Evolutionary conservation across 2,888 invertebrate genomes (phyloP), one percentile per base, ranked within the genome.

Genomic region (Boloria euphrosyne): DNA sequence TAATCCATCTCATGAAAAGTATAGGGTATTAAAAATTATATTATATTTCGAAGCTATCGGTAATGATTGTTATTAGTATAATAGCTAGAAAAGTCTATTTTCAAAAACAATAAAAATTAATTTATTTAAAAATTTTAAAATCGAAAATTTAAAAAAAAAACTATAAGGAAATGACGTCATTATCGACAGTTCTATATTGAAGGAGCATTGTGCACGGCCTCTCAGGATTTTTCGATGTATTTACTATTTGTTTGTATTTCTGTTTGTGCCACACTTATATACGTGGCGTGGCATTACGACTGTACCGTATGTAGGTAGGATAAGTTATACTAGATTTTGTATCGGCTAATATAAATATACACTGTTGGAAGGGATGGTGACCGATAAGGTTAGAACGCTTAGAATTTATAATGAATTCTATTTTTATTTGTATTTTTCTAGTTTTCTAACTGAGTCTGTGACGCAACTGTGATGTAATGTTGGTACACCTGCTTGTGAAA

Each of bases 241-340:
- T 87, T 89, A 85, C 83, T 80, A 69, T 52, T 62, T 17, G 49
- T 65, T 70, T 62, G 43, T 57, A 54, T 63, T 61, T 58, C 76
- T 68, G 44, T 67, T 78, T 76, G 65, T 67, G 69, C 60, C 62
- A 63, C 75, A 77, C 73, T 76, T 38, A 2, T 38, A 38, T 38
- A 80, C 78, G 75, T 69, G 66, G 73, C 74, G 70, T 71, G 78
- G 77, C 77, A 73, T 75, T 81, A 78, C 81, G 87, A 87, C 85
- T 87, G 86, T 87, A 76, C 77, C 68, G 75, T 83, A 79, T 75
- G 76, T 82, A 82, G 82, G 78, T 83, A 82, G 78, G 71, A 74
- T 83, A 87, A 83, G 83, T 75, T 81, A 80, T 83, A 83, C 81
- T 89, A 90, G 89, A 86, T 89, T 91, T 90, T 91, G 84, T 91